These are phyloP conservation scores for Dastarcus helophoroides DNA, from an alignment of 2,888 invertebrate species.

Conservation along the genomic window DNA sequence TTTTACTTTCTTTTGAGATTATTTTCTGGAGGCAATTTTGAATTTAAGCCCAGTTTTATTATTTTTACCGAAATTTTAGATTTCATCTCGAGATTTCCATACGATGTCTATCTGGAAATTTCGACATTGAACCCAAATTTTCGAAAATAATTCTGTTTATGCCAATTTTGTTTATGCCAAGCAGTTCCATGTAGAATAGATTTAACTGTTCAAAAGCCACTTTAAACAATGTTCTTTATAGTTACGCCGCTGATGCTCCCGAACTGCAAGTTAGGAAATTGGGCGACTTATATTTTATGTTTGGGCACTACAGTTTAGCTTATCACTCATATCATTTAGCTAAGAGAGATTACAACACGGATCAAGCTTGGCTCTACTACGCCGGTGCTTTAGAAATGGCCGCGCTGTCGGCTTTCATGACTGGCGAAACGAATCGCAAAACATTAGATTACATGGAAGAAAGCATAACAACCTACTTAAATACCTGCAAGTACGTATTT, in stretches of 20 bases:
- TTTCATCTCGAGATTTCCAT: background rate
- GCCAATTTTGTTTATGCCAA: too few relatives aligned
- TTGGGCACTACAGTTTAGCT: slow-evolving; percentile 84
- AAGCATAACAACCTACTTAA: slow-evolving; percentile 82
- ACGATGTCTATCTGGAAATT: too few relatives aligned
- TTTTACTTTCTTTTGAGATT: slow-evolving; percentile 6
- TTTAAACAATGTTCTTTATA: slow-evolving; percentile 29
- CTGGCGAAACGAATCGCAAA: slow-evolving; percentile 64
- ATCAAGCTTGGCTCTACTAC: slow-evolving; percentile 95
- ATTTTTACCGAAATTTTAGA: background rate
- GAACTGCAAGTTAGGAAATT: slow-evolving; percentile 88
- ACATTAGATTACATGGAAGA: slow-evolving; percentile 89
- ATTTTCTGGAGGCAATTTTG: too few relatives aligned
- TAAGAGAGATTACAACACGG: slow-evolving; percentile 94
- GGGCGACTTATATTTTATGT: slow-evolving; percentile 93
- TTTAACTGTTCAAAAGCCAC: slow-evolving; percentile 8
- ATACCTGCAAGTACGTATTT: slow-evolving; percentile 65
- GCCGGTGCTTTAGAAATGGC: slow-evolving; percentile 97
- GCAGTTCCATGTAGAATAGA: too few relatives aligned
- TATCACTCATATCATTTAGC: slow-evolving; percentile 91
- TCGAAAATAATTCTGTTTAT: background rate
- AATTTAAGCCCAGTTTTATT: too few relatives aligned
- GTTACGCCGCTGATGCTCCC: slow-evolving; percentile 71
- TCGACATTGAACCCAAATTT: too few relatives aligned
- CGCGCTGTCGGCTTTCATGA: slow-evolving; percentile 82